Evolutionary conservation across 2,888 invertebrate species (phyloP).

Genomic region (Tipula helvola): DNA sequence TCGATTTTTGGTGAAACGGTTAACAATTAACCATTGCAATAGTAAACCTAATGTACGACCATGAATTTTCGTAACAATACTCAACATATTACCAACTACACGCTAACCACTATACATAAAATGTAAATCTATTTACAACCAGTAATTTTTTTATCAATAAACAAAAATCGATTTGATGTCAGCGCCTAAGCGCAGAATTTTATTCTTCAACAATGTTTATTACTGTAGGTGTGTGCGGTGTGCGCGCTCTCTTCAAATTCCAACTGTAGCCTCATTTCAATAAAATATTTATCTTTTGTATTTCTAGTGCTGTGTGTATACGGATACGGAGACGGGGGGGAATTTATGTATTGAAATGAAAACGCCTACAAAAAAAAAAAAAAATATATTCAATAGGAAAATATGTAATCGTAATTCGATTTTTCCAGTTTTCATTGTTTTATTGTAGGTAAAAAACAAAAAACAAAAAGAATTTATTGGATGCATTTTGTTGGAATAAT

Average conservation of each 20-base stretch:
- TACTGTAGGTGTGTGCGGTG: not conserved
- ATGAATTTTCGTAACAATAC: too few species aligned
- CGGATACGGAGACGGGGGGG: not conserved
- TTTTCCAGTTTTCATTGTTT: not conserved
- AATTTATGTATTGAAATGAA: not conserved
- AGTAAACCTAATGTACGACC: too few species aligned
- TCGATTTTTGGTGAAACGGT: too few species aligned
- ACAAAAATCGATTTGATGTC: not conserved
- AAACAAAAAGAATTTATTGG: not conserved
- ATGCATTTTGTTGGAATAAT: not conserved
- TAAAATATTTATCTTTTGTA: not conserved
- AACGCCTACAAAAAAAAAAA: not conserved
- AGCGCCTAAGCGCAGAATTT: not conserved
- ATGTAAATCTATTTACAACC: not conserved
- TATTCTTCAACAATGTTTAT: not conserved
- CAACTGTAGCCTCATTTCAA: not conserved
- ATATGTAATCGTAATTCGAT: not conserved
- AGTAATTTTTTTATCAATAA: not conserved
- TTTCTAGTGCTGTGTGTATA: not conserved
- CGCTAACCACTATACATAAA: too few species aligned
- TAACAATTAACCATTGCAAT: too few species aligned
- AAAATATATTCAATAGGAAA: not conserved
- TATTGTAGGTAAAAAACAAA: too few species aligned
- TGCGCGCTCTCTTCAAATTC: not conserved
- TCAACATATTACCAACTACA: too few species aligned